phyloP scores from a whole-genome alignment of 2,797 vertebrate species.

The Betta splendens region DNA sequence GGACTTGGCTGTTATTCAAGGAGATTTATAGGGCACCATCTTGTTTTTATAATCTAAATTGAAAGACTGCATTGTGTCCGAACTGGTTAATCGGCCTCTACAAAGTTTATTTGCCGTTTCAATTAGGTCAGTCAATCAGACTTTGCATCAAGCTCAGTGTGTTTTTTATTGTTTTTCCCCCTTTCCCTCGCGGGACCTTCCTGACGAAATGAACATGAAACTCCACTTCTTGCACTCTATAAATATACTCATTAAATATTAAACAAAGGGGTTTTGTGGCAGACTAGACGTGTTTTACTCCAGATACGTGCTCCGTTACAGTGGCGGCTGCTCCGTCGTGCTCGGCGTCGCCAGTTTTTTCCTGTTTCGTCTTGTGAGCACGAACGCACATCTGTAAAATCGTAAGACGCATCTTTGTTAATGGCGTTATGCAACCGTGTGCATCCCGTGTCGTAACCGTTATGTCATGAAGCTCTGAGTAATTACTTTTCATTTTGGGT shows the following conservation, averaged over 20 bases:
- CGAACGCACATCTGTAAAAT: slow-evolving; percentile 31
- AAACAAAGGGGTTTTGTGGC: too few relatives aligned
- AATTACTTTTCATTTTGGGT: slow-evolving; percentile 70
- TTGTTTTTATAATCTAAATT: slow-evolving; percentile 7
- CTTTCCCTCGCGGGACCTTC: background rate
- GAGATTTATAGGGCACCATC: slow-evolving; percentile 29
- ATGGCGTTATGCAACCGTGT: slow-evolving; percentile 63
- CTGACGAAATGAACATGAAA: slow-evolving; percentile 50
- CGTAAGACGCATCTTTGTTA: slow-evolving; percentile 37
- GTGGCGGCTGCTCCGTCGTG: background rate
- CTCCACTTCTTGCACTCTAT: slow-evolving; percentile 13
- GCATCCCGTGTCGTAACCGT: slow-evolving; percentile 51
- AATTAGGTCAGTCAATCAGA: background rate
- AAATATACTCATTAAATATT: slow-evolving; percentile 38
- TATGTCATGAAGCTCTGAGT: slow-evolving; percentile 73
- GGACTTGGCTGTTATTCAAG: slow-evolving; percentile 32
- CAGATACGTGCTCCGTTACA: background rate
- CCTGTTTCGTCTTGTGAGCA: slow-evolving; percentile 22
- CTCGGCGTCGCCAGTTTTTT: slow-evolving; percentile 1
- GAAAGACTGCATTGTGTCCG: background rate
- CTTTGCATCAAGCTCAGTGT: slow-evolving; percentile 1
- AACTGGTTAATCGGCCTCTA: background rate
- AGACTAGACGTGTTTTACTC: slow-evolving; percentile 9
- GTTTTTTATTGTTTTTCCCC: background rate
- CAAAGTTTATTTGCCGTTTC: background rate